phyloP scores from a whole-genome alignment of 2,113 vertebrate genomes.

The Eubucco bourcierii region DNA sequence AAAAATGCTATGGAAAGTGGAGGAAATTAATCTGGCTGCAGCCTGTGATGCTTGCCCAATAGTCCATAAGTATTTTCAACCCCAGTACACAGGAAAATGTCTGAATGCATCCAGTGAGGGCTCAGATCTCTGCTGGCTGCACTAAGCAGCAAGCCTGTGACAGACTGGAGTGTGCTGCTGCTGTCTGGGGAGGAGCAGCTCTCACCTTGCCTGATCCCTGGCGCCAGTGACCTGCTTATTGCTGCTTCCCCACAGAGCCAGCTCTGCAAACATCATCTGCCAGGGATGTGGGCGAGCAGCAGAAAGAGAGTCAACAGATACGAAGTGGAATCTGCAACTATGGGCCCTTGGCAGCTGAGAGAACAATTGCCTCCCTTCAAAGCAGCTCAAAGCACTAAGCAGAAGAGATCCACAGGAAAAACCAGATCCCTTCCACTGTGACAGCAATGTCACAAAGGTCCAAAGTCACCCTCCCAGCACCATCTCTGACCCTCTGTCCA shows the following conservation, averaged over 20 bases:
- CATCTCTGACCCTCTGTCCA: not conserved
- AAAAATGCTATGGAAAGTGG: not conserved
- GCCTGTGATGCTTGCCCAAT: not conserved
- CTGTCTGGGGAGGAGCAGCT: not conserved
- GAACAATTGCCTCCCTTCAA: not conserved
- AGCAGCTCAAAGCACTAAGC: not conserved
- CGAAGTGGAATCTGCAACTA: not conserved
- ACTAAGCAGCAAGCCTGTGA: not conserved
- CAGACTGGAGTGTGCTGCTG: not conserved
- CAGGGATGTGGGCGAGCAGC: not conserved
- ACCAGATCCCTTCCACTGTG: not conserved
- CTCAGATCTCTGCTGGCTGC: not conserved
- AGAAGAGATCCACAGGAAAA: not conserved
- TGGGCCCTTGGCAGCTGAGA: not conserved
- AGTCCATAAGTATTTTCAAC: conserved; percentile 15
- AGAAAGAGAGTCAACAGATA: not conserved
- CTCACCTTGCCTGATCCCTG: not conserved
- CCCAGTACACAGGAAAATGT: not conserved
- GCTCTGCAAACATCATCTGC: not conserved
- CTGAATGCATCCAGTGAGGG: not conserved
- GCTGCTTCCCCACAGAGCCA: not conserved
- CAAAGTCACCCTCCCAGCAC: not conserved
- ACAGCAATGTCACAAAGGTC: not conserved
- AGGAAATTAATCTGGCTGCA: conserved; percentile 17
- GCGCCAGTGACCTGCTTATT: not conserved